These are phyloP conservation scores for Protula sp. DNA, from an alignment of 2,888 invertebrate species.

Conservation along the genomic window DNA sequence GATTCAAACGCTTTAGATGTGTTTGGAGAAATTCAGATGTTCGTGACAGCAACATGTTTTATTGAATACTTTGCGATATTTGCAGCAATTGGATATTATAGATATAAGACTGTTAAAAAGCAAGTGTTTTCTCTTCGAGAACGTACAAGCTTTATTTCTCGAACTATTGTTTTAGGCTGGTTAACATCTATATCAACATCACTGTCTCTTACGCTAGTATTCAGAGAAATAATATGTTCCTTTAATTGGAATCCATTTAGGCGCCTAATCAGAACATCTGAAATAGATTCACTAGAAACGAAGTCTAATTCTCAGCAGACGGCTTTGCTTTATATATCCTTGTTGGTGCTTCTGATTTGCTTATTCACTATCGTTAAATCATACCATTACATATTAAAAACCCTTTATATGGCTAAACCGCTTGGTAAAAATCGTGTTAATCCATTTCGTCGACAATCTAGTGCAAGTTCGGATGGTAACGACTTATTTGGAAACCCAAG, in stretches of 20 bases:
- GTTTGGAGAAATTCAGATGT: slow-evolving; percentile 35
- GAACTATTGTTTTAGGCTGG: slow-evolving; percentile 37
- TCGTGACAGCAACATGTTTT: slow-evolving; percentile 33
- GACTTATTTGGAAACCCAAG: slow-evolving; percentile 7
- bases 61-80: slow-evolving; percentile 44
- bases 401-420: slow-evolving; percentile 20
- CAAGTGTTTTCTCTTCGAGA: slow-evolving; percentile 31
- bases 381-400: slow-evolving; percentile 34
- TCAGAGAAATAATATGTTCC: slow-evolving; percentile 20
- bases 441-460: slow-evolving; percentile 26
- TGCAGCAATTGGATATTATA: slow-evolving; percentile 39
- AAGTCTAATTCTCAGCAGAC: neutral
- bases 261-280: too few species aligned
- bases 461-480: slow-evolving; percentile 29
- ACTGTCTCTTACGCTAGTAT: slow-evolving; percentile 31
- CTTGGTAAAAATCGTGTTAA: slow-evolving; percentile 32
- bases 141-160: slow-evolving; percentile 35
- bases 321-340: neutral
- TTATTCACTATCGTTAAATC: slow-evolving; percentile 28
- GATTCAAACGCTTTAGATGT: neutral
- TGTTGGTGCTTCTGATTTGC: neutral
- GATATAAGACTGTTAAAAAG: slow-evolving; percentile 29
- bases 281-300: too few species aligned
- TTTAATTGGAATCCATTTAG: slow-evolving; percentile 19
- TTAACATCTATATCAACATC: slow-evolving; percentile 31